Evolutionary conservation across 2,888 invertebrate genomes (phyloP).

Genomic region (Drosophila mercatorum): DNA sequence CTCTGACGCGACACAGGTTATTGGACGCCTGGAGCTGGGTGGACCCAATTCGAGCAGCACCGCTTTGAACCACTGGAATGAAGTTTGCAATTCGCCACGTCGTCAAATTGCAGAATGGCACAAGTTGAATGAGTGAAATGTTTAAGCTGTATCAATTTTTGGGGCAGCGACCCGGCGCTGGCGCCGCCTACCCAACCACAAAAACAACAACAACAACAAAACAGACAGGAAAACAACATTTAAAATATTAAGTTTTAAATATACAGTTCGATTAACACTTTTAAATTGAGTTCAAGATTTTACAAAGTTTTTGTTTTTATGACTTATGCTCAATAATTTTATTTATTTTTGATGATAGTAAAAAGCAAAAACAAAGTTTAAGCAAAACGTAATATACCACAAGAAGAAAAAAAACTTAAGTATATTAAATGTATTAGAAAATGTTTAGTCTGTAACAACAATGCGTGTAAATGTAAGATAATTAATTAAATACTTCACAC

Average conservation of each 20-base stretch:
- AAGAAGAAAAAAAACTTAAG: slow-evolving; percentile 16
- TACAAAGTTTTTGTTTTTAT: slow-evolving; percentile 6
- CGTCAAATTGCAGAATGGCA: slow-evolving; percentile 99
- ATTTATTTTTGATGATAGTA: slow-evolving; percentile 12
- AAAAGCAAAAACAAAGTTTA: slow-evolving; percentile 10
- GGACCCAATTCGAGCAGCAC: slow-evolving; percentile 91
- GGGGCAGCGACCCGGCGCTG: slow-evolving; percentile 57
- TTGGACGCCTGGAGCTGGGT: slow-evolving; percentile 97
- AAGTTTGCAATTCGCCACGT: slow-evolving; percentile 97
- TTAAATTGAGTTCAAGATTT: background rate
- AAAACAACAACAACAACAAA: slow-evolving; percentile 15
- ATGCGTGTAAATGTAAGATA: slow-evolving; percentile 69
- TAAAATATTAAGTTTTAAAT: slow-evolving; percentile 3
- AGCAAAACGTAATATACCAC: slow-evolving; percentile 30
- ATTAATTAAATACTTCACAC: slow-evolving; percentile 35
- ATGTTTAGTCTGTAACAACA: slow-evolving; percentile 67
- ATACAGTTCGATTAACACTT: background rate
- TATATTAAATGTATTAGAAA: slow-evolving; percentile 77
- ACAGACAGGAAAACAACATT: slow-evolving; percentile 5
- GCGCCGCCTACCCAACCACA: slow-evolving; percentile 42
- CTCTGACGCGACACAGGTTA: slow-evolving; percentile 88
- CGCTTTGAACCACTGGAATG: slow-evolving; percentile 97
- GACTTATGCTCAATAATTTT: slow-evolving; percentile 22
- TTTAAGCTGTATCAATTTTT: slow-evolving; percentile 18
- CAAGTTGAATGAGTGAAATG: slow-evolving; percentile 93